Conservation (phyloP, 2,797 vertebrate species). For the Ateles fusciceps region DNA sequence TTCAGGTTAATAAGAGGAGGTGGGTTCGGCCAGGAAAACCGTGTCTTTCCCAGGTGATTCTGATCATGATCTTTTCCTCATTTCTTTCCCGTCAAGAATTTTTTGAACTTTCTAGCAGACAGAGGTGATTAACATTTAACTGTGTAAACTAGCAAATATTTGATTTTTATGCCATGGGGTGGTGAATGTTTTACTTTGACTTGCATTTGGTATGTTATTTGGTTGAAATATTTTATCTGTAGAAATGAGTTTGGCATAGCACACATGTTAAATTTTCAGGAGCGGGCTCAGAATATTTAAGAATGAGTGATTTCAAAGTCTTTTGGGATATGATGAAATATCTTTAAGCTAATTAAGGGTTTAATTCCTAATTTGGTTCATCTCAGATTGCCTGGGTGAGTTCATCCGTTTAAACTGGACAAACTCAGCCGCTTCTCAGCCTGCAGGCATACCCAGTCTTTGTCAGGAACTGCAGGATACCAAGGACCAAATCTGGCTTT, state of each 20-base stretch:
- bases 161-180: neutral
- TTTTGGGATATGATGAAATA: neutral
- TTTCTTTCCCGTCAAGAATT: neutral
- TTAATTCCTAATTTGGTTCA: neutral
- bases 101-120: neutral
- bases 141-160: neutral
- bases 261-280: neutral
- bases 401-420: neutral
- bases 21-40: too few species aligned
- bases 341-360: neutral
- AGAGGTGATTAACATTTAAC: neutral
- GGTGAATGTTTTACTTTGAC: neutral
- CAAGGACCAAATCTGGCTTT: neutral
- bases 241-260: neutral
- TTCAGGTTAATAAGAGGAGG: neutral
- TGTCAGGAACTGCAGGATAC: neutral
- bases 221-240: slow-evolving; percentile 7
- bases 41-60: neutral
- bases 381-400: neutral
- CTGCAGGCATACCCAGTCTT: neutral
- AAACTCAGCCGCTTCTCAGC: neutral
- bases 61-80: neutral
- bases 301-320: neutral
- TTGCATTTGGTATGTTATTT: neutral
- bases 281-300: neutral